Evolutionary conservation across 2,113 vertebrate species (phyloP), one percentile per base, ranked within the genome.

Genomic region (Dicerorhinus sumatrensis): DNA sequence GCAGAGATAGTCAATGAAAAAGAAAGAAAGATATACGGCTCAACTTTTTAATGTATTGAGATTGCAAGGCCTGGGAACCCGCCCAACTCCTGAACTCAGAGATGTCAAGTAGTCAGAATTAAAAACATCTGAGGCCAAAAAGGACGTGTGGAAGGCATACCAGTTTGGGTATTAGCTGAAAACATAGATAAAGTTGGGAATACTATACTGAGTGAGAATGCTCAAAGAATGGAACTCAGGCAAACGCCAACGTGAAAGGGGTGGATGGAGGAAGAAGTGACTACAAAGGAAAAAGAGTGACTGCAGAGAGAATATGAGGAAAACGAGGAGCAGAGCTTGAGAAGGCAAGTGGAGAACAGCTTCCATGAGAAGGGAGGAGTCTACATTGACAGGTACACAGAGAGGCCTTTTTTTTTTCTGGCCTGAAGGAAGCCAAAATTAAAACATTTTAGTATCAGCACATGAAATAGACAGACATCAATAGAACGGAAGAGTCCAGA

Each of bases 371-470:
- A 48, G 9, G 20, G 4, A 13, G 17, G 33, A 9, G 2, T 86
- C 62, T 13, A 63, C 5, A 2, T 18, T 67, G 29, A 48, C 18
- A 91, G 51, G 46, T 70, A 29, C 21, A 80, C 11, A 89, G 27
- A 46, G 10, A 79, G 17, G 11, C 6, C n/a, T 31, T 42, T 69
- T 27, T 69, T 27, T 80, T 20, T 36, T 63, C 23, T 70, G 14
- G 36, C 2, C 51, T 76, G 16, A 94, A 80, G 5, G n/a, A 72
- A 82, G 85, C 8, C 6, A 8, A 91, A 70, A 80, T 77, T 70
- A 90, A 96, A 94, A 90, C 13, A 73, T 77, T 94, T 96, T 88
- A 5, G 6, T 56, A 90, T n/a, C 5, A 36, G 7, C 20, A 56
- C 31, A 46, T 94, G 20, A 93, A 81, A 70, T 25, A 65, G 48